phyloP scores from a whole-genome alignment of 2,888 invertebrate species.

The Hypselothyrea guttata region DNA sequence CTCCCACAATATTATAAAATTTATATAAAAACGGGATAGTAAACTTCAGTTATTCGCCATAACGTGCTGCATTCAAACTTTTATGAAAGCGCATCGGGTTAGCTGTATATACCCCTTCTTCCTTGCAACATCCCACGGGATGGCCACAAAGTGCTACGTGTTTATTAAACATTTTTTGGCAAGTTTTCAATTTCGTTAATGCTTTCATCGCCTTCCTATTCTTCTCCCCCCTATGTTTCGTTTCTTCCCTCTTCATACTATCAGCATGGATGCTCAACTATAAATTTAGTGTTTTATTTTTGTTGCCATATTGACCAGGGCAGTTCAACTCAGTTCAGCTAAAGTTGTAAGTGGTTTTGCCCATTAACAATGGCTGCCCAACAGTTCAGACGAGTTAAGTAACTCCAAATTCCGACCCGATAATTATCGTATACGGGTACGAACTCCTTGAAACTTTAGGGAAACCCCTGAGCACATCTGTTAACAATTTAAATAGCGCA shows the following conservation, averaged over 20 bases:
- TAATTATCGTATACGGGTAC: conserved; percentile 46
- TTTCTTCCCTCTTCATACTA: conserved; percentile 1
- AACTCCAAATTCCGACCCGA: conserved; percentile 43
- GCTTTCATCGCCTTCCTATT: conserved; percentile 45
- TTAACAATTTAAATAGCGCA: conserved; percentile 38
- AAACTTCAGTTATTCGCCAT: conserved; percentile 60
- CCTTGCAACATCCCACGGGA: conserved; percentile 5
- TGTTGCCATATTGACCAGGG: conserved; percentile 20
- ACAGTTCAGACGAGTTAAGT: conserved; percentile 54
- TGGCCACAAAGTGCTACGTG: conserved; percentile 25
- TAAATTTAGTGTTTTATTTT: conserved; percentile 61
- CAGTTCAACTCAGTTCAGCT: conserved; percentile 2
- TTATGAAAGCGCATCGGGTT: conserved; percentile 46
- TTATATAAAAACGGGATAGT: conserved; percentile 36
- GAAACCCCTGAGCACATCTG: conserved; percentile 30
- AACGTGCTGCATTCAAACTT: conserved; percentile 67
- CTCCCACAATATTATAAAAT: conserved; percentile 41
- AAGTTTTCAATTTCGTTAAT: conserved; percentile 73
- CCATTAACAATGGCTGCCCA: conserved; percentile 29
- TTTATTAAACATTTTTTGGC: conserved; percentile 71
- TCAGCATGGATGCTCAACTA: neutral
- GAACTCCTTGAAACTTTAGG: conserved; percentile 26
- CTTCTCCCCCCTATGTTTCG: neutral
- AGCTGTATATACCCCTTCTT: conserved; percentile 2
- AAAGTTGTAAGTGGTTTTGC: conserved; percentile 37